A percentile compares a stretch with the other conserved stretches of the same genome.
These are phyloP conservation scores for Netelia melanura DNA, from an alignment of 2,888 invertebrate species.

Conservation along the genomic window DNA sequence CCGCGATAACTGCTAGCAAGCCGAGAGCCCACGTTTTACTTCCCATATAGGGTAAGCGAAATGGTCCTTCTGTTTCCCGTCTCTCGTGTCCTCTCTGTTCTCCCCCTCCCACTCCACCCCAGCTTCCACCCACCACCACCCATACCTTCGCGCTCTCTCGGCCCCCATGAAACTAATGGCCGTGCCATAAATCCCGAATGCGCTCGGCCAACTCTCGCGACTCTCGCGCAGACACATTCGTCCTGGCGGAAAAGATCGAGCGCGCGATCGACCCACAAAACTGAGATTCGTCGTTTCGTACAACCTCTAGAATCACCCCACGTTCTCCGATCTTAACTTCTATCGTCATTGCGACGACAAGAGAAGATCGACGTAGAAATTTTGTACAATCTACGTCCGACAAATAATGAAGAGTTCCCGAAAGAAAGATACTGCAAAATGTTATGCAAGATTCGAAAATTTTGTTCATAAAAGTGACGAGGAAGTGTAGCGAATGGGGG, in stretches of 20 bases:
- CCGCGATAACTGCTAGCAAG: conserved; percentile 23
- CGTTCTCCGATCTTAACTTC: no score
- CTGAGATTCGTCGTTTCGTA: not conserved
- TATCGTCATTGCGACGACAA: no score
- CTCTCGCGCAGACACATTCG: conserved; percentile 41
- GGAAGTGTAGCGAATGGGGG: no score
- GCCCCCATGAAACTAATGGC: conserved; percentile 63
- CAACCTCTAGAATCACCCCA: not conserved
- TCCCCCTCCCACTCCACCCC: no score
- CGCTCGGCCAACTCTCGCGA: conserved; percentile 51
- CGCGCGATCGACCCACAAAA: conserved; percentile 23
- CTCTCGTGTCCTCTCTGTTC: conserved; percentile 33
- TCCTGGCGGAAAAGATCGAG: conserved; percentile 45
- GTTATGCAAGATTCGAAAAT: no score
- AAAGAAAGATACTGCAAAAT: no score
- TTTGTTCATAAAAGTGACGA: no score
- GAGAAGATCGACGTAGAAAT: no score
- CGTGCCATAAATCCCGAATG: conserved; percentile 65
- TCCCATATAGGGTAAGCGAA: conserved; percentile 64
- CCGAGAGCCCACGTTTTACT: conserved; percentile 65
- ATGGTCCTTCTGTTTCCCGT: conserved; percentile 65
- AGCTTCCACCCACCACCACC: no score
- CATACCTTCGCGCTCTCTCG: no score
- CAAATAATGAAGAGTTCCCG: no score
- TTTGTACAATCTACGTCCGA: no score